phyloP scores from a whole-genome alignment of 2,888 invertebrate species.

The Gastrophysa polygoni region DNA sequence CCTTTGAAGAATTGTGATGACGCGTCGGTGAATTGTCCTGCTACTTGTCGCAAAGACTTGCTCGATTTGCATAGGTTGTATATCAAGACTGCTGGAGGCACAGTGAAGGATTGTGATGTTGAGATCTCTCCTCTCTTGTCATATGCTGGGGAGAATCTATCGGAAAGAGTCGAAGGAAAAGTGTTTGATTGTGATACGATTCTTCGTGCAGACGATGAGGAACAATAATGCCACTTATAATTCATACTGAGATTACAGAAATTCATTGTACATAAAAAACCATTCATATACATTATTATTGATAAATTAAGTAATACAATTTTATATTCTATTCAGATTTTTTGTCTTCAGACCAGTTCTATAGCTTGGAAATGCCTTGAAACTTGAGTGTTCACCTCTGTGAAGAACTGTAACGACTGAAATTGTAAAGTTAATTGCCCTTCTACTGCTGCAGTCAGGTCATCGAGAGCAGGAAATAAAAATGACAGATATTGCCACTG shows the following conservation, averaged over 20 bases:
- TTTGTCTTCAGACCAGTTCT: no score
- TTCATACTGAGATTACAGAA: neutral
- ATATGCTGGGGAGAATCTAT: conserved; percentile 87
- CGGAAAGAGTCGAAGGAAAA: conserved; percentile 36
- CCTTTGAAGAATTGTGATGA: conserved; percentile 93
- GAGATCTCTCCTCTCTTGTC: conserved; percentile 92
- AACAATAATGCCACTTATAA: conserved; percentile 8
- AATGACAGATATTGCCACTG: no score
- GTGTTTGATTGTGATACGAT: conserved; percentile 38
- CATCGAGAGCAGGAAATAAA: no score
- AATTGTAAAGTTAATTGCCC: no score
- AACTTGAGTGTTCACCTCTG: no score
- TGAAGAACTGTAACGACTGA: no score
- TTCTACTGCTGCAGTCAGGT: no score
- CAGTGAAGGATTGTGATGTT: conserved; percentile 68
- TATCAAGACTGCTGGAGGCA: conserved; percentile 80
- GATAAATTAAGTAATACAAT: no score
- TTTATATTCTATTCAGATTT: no score
- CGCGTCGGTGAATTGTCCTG: conserved; percentile 87
- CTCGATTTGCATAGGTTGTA: conserved; percentile 78
- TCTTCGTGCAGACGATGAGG: conserved; percentile 28
- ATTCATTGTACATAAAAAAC: neutral
- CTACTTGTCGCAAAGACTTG: conserved; percentile 81
- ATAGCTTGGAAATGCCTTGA: no score
- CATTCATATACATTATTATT: no score